Evolutionary conservation across 1,140 invertebrate genomes (phyloP).

Genomic region (Wiebesia pumilae): DNA sequence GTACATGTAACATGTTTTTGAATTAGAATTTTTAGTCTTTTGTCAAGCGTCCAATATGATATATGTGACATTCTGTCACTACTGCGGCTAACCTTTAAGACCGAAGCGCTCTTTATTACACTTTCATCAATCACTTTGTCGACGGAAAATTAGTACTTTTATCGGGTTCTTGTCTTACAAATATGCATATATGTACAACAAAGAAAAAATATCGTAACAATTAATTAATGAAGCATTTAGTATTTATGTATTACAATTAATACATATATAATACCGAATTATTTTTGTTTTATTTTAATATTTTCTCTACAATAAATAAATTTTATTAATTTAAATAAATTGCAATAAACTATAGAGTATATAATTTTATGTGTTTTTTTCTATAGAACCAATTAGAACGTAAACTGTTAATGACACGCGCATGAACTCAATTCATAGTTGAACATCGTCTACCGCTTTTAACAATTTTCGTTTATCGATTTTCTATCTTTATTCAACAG

Average conservation of each 20-base stretch:
- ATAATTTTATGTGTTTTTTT: background rate
- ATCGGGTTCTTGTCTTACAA: background rate
- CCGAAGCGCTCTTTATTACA: background rate
- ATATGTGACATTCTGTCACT: too few species aligned
- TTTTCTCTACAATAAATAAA: background rate
- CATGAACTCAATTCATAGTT: background rate
- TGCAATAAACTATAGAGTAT: background rate
- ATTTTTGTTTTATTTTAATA: too few species aligned
- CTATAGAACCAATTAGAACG: background rate
- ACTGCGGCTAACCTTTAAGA: background rate
- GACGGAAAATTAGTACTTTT: background rate
- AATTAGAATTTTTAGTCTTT: too few species aligned
- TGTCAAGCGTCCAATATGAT: too few species aligned
- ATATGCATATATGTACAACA: too few species aligned
- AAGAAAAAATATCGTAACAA: too few species aligned
- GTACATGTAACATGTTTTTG: too few species aligned
- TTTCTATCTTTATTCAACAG: background rate
- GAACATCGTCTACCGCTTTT: background rate
- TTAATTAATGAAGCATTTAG: too few species aligned
- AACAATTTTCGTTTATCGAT: background rate
- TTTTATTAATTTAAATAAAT: background rate
- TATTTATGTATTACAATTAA: too few species aligned
- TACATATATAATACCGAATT: too few species aligned
- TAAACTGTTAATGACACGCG: background rate
- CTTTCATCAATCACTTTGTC: conserved; percentile 4